These are phyloP conservation scores for Sarotherodon lohbergeri DNA, from an alignment of 2,113 vertebrate genomes.

Conservation along the genomic window DNA sequence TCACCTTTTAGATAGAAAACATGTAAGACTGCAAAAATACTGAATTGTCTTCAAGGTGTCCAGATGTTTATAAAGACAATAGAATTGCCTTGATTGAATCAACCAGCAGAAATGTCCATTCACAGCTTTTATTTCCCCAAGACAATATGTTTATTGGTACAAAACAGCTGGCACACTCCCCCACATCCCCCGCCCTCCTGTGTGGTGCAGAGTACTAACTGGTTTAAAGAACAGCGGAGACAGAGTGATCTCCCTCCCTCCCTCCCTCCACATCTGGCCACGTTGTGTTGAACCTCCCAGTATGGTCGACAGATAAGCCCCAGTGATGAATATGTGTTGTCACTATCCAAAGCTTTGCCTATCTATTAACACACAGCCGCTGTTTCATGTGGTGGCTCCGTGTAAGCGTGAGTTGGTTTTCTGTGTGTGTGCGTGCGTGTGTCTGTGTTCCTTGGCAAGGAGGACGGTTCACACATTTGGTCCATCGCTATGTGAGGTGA, in stretches of 20 bases:
- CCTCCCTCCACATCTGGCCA: slow-evolving; percentile 42
- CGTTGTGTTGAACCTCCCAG: slow-evolving; percentile 43
- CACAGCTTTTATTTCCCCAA: not conserved
- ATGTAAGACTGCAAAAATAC: accelerated
- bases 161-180: not conserved
- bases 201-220: not conserved
- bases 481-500: slow-evolving; percentile 40
- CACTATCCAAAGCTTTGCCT: slow-evolving; percentile 43
- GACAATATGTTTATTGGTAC: not conserved
- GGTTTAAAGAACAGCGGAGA: not conserved
- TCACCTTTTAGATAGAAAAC: not conserved
- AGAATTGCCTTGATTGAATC: not conserved
- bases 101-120: not conserved
- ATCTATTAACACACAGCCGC: slow-evolving; percentile 28
- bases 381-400: slow-evolving; percentile 37
- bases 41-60: not conserved
- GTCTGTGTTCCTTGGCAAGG: not conserved
- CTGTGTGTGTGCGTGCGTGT: not conserved
- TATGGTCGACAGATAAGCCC: slow-evolving; percentile 45
- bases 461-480: slow-evolving; percentile 20
- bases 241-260: not conserved
- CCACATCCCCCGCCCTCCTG: not conserved
- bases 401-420: not conserved
- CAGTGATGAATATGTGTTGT: slow-evolving; percentile 65
- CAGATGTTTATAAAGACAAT: not conserved